Percentiles rank a stretch among this genome's conserved stretches.
Conservation (phyloP, 2,113 vertebrate species). For the Leuciscus idus region DNA sequence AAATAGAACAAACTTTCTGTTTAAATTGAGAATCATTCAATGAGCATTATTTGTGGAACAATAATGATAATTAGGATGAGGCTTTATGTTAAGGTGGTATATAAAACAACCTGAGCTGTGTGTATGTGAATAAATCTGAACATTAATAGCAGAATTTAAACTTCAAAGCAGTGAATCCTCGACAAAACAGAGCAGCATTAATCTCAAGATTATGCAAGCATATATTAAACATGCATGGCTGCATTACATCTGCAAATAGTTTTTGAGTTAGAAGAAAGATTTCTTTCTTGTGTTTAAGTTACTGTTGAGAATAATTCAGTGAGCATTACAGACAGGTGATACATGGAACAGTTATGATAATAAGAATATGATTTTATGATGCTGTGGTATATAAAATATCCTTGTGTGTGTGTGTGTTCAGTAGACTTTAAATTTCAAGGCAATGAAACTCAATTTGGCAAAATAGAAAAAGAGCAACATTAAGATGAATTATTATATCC, state of each 20-base stretch:
- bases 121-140: not conserved
- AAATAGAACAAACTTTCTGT: not conserved
- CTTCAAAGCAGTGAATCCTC: not conserved
- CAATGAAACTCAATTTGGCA: not conserved
- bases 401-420: not conserved
- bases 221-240: not conserved
- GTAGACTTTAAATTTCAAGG: not conserved
- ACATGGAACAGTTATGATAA: not conserved
- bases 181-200: not conserved
- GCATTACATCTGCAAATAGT: slow-evolving; percentile 9
- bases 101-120: not conserved
- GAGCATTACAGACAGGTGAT: not conserved
- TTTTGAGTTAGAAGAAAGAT: not conserved
- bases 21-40: not conserved
- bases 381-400: not conserved
- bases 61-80: not conserved
- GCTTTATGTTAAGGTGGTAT: not conserved
- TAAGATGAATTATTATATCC: not conserved
- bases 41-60: not conserved
- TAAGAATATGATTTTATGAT: not conserved
- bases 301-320: not conserved
- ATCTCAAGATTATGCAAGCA: not conserved
- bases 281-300: not conserved
- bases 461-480: not conserved
- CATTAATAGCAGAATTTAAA: not conserved